These are phyloP conservation scores for Pararge aegeria DNA, from an alignment of 1,140 invertebrate species.

Conservation along the genomic window DNA sequence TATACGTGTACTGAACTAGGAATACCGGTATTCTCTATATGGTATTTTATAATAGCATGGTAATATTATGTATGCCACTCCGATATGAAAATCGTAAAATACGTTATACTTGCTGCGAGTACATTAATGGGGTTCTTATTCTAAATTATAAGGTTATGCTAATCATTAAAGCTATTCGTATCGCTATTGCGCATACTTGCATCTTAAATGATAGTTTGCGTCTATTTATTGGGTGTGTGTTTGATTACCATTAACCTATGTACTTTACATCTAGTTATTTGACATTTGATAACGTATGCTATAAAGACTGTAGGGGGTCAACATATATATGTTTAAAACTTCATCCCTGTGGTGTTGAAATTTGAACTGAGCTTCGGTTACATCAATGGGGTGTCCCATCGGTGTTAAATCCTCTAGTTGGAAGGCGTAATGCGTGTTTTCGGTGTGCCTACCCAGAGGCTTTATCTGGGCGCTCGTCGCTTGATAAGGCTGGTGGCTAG, in stretches of 20 bases:
- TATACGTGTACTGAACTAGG: constrained; percentile 38
- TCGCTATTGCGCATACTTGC: constrained; percentile 1
- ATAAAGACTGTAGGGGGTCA: no score
- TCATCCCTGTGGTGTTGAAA: no score
- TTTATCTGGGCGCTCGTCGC: no score
- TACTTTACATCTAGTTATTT: neutral
- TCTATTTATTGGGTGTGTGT: neutral
- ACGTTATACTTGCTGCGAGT: neutral
- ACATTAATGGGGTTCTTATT: constrained; percentile 12
- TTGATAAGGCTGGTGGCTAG: no score
- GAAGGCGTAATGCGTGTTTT: no score
- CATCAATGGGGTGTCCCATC: no score
- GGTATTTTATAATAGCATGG: constrained; percentile 25
- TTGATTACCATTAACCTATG: neutral
- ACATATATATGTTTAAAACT: no score
- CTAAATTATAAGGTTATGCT: constrained; percentile 16
- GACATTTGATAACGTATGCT: no score
- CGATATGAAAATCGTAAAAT: constrained; percentile 21
- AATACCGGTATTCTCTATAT: constrained; percentile 42
- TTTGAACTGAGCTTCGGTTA: no score
- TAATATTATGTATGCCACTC: constrained; percentile 20
- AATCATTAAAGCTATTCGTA: constrained; percentile 9
- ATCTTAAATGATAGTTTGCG: neutral
- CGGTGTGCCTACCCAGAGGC: no score
- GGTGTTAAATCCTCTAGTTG: no score